A percentile compares a stretch with the other conserved stretches of the same genome.
Evolutionary conservation across 2,113 vertebrate species (phyloP).

Genomic region (Channa argus): DNA sequence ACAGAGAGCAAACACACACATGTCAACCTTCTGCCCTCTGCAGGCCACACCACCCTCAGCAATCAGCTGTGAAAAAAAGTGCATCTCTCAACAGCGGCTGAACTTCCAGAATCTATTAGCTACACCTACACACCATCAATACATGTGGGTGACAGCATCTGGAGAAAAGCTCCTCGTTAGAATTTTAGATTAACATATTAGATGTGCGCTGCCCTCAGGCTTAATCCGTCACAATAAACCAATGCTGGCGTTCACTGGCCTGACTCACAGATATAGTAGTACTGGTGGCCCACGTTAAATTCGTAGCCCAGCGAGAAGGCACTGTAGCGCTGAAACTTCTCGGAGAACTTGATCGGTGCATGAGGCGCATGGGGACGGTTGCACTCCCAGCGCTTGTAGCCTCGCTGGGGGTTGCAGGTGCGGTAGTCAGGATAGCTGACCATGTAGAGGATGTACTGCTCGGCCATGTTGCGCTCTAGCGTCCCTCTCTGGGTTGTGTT

Average conservation of each 20-base stretch:
- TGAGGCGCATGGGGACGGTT: constrained; percentile 93
- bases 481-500: constrained; percentile 83
- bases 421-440: constrained; percentile 92
- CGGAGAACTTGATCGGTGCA: constrained; percentile 98
- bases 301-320: constrained; percentile 98
- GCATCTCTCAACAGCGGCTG: constrained; percentile 24
- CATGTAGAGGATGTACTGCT: constrained; percentile 98
- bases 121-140: constrained; percentile 38
- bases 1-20: constrained; percentile 50
- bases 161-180: constrained; percentile 12
- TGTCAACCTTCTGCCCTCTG: constrained; percentile 68
- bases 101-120: constrained; percentile 47
- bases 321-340: constrained; percentile 99
- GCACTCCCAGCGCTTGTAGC: constrained; percentile 98
- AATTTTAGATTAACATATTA: constrained; percentile 26
- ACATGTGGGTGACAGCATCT: constrained; percentile 13
- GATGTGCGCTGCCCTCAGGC: constrained; percentile 12
- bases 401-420: constrained; percentile 91
- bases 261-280: constrained; percentile 94
- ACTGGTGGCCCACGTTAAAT: constrained; percentile 95
- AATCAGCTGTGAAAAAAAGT: constrained; percentile 3
- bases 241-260: not conserved
- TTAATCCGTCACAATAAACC: constrained; percentile 3
- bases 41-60: constrained; percentile 41
- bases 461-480: constrained; percentile 84